A percentile compares a stretch with the other conserved stretches of the same genome.
Conservation (phyloP, 2,888 invertebrate species). For the Apamea crenata region DNA sequence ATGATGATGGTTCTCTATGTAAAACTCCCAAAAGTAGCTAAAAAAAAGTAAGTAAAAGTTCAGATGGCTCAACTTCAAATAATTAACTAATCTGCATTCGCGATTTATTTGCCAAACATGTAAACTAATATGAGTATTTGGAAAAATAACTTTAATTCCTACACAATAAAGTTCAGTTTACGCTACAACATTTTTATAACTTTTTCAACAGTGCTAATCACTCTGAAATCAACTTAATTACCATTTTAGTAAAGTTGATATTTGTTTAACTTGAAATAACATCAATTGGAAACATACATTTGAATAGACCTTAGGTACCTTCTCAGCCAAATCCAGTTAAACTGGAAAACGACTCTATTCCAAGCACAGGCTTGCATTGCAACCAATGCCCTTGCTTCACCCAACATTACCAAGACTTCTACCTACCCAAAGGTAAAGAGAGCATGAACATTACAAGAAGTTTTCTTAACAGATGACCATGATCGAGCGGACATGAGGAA, state of each 20-base stretch:
- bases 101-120: too few relatives aligned
- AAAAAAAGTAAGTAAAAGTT: background rate
- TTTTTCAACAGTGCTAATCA: too few relatives aligned
- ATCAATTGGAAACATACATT: too few relatives aligned
- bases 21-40: background rate
- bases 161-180: too few relatives aligned
- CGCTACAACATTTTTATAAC: too few relatives aligned
- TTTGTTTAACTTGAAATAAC: too few relatives aligned
- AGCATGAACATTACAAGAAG: conserved; percentile 39
- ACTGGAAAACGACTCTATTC: background rate
- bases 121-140: too few relatives aligned
- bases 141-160: too few relatives aligned
- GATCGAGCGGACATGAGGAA: conserved; percentile 47
- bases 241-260: too few relatives aligned
- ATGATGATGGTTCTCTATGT: too few relatives aligned
- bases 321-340: background rate
- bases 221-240: too few relatives aligned
- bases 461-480: conserved; percentile 42
- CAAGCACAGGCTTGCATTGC: background rate
- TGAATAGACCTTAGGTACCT: background rate
- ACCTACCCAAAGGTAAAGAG: conserved; percentile 29
- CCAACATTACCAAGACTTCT: background rate
- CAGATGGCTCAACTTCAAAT: background rate
- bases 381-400: background rate
- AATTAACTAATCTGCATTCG: background rate